Percentiles rank a stretch among this genome's conserved stretches.
Conservation (phyloP, 64 coral and sea anemone species). For the Pachyseris speciosa region DNA sequence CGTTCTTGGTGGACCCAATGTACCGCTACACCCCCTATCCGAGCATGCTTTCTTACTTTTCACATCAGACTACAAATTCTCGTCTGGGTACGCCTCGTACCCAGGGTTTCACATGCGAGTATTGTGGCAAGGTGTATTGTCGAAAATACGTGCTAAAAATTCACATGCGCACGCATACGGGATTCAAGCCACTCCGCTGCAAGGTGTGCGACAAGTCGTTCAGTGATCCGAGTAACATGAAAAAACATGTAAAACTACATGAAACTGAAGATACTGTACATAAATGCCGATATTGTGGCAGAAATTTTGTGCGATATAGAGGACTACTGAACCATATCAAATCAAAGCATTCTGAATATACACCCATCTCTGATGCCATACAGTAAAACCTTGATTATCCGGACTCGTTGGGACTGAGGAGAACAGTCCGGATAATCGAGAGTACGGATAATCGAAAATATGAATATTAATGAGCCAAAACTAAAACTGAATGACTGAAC, state of each 20-base stretch:
- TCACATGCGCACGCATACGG: slow-evolving; percentile 99
- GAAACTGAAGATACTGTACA: slow-evolving; percentile 93
- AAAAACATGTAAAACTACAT: slow-evolving; percentile 95
- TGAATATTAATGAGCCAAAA: too few relatives aligned
- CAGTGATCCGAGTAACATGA: slow-evolving; percentile 99
- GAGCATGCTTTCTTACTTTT: slow-evolving; percentile 6
- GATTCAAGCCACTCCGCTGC: slow-evolving; percentile 95
- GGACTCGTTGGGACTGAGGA: too few relatives aligned
- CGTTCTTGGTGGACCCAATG: not conserved
- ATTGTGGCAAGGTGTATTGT: slow-evolving; percentile 96
- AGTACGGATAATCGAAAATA: too few relatives aligned
- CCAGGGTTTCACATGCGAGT: slow-evolving; percentile 94
- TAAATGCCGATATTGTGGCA: slow-evolving; percentile 92
- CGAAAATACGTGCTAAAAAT: slow-evolving; percentile 98
- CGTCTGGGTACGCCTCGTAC: slow-evolving; percentile 1
- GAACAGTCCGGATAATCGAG: too few relatives aligned
- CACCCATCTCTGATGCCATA: not conserved
- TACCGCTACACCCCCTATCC: not conserved
- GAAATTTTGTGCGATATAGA: slow-evolving; percentile 91
- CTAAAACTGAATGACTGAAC: too few relatives aligned
- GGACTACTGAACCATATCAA: slow-evolving; percentile 97
- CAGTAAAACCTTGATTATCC: too few relatives aligned
- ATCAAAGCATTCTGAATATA: slow-evolving; percentile 76
- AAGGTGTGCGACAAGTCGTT: slow-evolving; percentile 98
- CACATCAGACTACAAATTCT: not conserved